Evolutionary conservation across 2,888 invertebrate species (phyloP), one percentile per base, ranked within the genome.

Genomic region (Terebella lapidaria): DNA sequence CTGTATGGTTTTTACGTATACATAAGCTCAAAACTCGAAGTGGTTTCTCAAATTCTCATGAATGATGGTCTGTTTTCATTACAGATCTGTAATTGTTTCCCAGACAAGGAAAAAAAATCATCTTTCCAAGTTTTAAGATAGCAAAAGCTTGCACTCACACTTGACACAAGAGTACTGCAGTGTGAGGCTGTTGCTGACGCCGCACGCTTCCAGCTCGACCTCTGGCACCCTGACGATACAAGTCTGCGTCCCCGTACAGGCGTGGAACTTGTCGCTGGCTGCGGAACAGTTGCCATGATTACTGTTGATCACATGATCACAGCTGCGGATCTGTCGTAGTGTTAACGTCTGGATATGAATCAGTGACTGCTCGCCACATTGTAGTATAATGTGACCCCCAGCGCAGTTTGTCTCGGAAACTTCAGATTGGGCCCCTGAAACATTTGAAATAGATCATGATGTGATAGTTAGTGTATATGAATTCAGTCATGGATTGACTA

Each of bases 261-360:
- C 18, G 49, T 49, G 49, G 49, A 49, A 49, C 10, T 49, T 49
- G 49, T 49, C n/a, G n/a, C 42, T 35, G n/a, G 42, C 10, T n/a
- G 10, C 10, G 10, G 42, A 15, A 35, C 42, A 35, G 42, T 35
- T 35, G 42, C 10, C 42, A 35, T 35, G 10, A 10, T n/a, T 10
- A n/a, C 42, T n/a, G 42, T 35, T 35, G 42, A 10, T 35, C 10
- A n/a, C 10, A 35, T n/a, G 10, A 35, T 35, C 42, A 35, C 42
- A 35, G 42, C n/a, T 35, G 42, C 10, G 10, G 10, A 35, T 15
- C 10, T 35, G 42, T n/a, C n/a, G 42, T 35, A 35, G 42, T 10
- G 10, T 35, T 15, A 35, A 10, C 10, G 10, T 35, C 42, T 35
- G 10, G 10, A 35, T n/a, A 10, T 35, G 10, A 15, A 35, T 35